A percentile compares a stretch with the other conserved stretches of the same genome.
Evolutionary conservation across 2,113 vertebrate genomes (phyloP).

Genomic region (Jaculus jaculus): DNA sequence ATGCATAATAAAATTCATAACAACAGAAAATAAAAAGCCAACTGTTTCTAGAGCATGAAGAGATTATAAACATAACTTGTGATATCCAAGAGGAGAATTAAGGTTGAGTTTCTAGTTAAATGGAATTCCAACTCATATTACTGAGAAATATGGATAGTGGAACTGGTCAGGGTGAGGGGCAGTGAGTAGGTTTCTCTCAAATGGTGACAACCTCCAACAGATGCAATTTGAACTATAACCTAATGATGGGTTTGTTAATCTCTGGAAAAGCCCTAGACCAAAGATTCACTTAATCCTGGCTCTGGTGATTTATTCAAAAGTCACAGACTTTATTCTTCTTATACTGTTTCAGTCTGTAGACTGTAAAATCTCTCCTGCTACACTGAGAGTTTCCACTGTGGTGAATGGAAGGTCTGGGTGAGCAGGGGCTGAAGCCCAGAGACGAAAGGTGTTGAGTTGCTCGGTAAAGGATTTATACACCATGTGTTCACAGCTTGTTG

Average conservation of each 20-base stretch:
- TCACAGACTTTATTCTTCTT: slow-evolving; percentile 74
- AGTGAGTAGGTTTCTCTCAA: slow-evolving; percentile 65
- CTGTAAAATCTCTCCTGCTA: slow-evolving; percentile 63
- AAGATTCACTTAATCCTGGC: slow-evolving; percentile 73
- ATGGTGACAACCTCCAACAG: slow-evolving; percentile 74
- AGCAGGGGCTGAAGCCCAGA: slow-evolving; percentile 45
- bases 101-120: slow-evolving; percentile 76
- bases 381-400: slow-evolving; percentile 33
- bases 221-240: slow-evolving; percentile 76
- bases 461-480: slow-evolving; percentile 74
- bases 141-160: slow-evolving; percentile 69
- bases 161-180: slow-evolving; percentile 64
- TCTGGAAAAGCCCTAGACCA: slow-evolving; percentile 74
- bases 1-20: slow-evolving; percentile 83
- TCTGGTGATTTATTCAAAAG: slow-evolving; percentile 75
- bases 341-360: slow-evolving; percentile 69
- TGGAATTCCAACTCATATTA: slow-evolving; percentile 80
- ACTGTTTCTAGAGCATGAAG: slow-evolving; percentile 82
- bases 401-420: slow-evolving; percentile 50
- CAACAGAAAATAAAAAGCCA: slow-evolving; percentile 84
- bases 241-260: slow-evolving; percentile 64
- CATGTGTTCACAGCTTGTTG: slow-evolving; percentile 81
- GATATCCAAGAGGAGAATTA: slow-evolving; percentile 76
- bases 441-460: slow-evolving; percentile 73
- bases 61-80: slow-evolving; percentile 77